These are phyloP conservation scores for Chamaedrilus cognettii DNA, from an alignment of 2,888 invertebrate species.

Conservation along the genomic window DNA sequence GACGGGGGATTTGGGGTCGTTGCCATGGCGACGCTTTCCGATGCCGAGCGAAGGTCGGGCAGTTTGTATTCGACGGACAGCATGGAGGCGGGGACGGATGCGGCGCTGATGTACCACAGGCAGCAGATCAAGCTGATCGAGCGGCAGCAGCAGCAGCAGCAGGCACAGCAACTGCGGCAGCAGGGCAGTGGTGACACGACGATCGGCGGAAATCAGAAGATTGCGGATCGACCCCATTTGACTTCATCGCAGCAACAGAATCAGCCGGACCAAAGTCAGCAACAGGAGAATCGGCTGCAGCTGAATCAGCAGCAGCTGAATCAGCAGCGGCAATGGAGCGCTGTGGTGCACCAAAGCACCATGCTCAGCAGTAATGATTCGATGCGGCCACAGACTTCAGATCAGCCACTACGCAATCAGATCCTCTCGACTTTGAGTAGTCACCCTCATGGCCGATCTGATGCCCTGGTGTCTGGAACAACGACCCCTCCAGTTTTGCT, in stretches of 20 bases:
- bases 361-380: background rate
- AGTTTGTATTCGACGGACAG: background rate
- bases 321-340: too few species aligned
- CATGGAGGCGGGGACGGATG: constrained; percentile 4
- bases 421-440: too few species aligned
- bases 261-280: background rate
- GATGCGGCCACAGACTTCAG: background rate
- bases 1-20: background rate
- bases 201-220: too few species aligned
- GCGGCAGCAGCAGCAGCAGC: background rate
- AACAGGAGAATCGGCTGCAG: background rate
- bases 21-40: background rate
- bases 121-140: background rate
- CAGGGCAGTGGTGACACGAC: too few species aligned
- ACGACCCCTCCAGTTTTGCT: too few species aligned
- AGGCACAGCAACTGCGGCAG: background rate
- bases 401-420: too few species aligned
- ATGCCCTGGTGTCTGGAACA: too few species aligned
- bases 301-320: background rate
- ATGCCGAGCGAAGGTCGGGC: background rate
- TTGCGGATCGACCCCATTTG: background rate
- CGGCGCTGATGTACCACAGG: background rate
- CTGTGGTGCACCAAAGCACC: too few species aligned
- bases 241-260: too few species aligned
- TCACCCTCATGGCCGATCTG: too few species aligned